Conservation (phyloP, 2,797 vertebrate genomes). For the Parauchenoglanis punctatus region DNA sequence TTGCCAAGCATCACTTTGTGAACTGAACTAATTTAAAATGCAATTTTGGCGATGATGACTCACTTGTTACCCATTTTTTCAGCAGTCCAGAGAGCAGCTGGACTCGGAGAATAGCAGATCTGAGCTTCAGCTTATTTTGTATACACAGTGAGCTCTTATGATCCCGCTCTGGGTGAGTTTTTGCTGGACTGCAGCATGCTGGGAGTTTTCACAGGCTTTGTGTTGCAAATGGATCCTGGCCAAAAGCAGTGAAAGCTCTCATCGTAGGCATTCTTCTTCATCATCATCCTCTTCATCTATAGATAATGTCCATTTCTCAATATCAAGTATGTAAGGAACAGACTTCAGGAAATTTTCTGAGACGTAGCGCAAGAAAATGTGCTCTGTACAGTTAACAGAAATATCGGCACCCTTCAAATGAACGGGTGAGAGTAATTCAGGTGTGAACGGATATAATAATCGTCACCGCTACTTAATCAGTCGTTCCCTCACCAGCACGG, state of each 20-base stretch:
- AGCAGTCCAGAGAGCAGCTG: conserved; percentile 1
- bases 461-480: no score
- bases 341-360: background rate
- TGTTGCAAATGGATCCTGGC: background rate
- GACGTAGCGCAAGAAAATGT: background rate
- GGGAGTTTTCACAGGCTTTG: background rate
- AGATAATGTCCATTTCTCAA: background rate
- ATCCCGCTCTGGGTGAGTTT: background rate
- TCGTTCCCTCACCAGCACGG: no score
- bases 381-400: background rate
- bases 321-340: background rate
- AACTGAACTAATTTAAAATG: conserved; percentile 22
- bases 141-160: background rate
- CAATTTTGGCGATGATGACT: background rate
- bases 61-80: background rate
- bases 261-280: background rate
- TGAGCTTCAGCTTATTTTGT: background rate
- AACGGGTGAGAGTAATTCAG: background rate
- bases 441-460: background rate
- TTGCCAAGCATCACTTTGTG: conserved; percentile 2
- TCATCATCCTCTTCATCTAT: background rate
- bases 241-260: background rate
- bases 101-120: background rate
- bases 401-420: background rate
- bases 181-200: background rate